These are phyloP conservation scores for Gallinago media DNA, from an alignment of 2,113 vertebrate species.

Conservation along the genomic window DNA sequence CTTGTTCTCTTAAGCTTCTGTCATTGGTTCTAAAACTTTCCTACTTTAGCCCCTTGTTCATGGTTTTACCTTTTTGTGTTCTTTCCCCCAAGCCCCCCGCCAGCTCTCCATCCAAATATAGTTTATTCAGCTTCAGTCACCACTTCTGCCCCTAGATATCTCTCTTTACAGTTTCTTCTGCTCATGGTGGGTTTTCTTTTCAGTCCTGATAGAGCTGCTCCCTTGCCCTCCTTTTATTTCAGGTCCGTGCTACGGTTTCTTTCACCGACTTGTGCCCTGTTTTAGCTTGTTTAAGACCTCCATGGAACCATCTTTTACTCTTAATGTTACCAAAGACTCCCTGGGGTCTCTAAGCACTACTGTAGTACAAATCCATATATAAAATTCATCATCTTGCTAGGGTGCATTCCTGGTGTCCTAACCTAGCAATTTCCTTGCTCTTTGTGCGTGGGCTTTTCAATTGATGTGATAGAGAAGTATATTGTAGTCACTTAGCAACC, in stretches of 20 bases:
- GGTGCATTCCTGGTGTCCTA: conserved; percentile 11
- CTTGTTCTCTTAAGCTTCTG: background rate
- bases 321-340: background rate
- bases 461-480: background rate
- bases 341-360: background rate
- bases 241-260: background rate
- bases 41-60: background rate
- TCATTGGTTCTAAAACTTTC: background rate
- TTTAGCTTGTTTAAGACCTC: background rate
- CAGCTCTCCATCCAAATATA: background rate
- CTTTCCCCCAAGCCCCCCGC: background rate
- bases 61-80: background rate
- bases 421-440: conserved; percentile 31
- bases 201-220: background rate
- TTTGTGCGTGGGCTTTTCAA: background rate
- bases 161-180: background rate
- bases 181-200: background rate
- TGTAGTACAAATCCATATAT: background rate
- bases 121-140: background rate
- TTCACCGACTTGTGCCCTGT: background rate
- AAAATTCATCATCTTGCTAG: background rate
- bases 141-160: background rate
- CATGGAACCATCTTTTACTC: background rate
- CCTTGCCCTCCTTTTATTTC: background rate
- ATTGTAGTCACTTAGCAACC: conserved; percentile 65